Percentiles rank a stretch among this genome's conserved stretches.
phyloP scores from a whole-genome alignment of 2,888 invertebrate genomes.

The Tetrapedia diversipes region DNA sequence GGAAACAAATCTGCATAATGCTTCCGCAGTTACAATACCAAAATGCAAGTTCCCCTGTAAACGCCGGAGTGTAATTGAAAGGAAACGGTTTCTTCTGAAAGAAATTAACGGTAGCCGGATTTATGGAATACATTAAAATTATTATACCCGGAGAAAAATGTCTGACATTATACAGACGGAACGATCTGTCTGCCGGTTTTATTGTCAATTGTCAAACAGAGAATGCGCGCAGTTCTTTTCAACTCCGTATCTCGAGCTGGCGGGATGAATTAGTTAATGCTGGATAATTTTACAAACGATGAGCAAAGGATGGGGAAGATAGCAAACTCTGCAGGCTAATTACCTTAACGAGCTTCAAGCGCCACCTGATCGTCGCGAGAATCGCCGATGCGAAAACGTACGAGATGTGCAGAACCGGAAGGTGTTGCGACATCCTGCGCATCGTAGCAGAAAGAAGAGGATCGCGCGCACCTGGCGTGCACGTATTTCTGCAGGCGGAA shows the following conservation, averaged over 20 bases:
- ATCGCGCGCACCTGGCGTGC: not conserved
- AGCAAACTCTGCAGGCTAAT: constrained; percentile 46
- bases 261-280: constrained; percentile 19
- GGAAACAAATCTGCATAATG: not conserved
- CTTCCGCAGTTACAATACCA: too few species aligned
- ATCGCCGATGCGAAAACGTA: constrained; percentile 55
- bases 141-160: too few species aligned
- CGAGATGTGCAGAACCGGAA: constrained; percentile 6
- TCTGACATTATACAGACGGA: too few species aligned
- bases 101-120: too few species aligned
- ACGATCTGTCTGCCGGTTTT: too few species aligned
- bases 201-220: not conserved
- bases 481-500: not conserved
- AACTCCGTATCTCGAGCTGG: not conserved
- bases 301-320: not conserved
- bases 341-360: constrained; percentile 63
- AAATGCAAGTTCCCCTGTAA: not conserved
- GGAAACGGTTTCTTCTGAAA: too few species aligned
- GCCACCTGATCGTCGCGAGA: constrained; percentile 45
- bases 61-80: too few species aligned
- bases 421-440: constrained; percentile 8
- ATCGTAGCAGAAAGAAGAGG: constrained; percentile 3
- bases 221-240: not conserved
- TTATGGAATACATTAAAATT: not conserved
- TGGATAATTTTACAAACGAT: constrained; percentile 38